Evolutionary conservation across 64 coral and sea anemone genomes (phyloP).

Genomic region (Actinia tenebrosa): DNA sequence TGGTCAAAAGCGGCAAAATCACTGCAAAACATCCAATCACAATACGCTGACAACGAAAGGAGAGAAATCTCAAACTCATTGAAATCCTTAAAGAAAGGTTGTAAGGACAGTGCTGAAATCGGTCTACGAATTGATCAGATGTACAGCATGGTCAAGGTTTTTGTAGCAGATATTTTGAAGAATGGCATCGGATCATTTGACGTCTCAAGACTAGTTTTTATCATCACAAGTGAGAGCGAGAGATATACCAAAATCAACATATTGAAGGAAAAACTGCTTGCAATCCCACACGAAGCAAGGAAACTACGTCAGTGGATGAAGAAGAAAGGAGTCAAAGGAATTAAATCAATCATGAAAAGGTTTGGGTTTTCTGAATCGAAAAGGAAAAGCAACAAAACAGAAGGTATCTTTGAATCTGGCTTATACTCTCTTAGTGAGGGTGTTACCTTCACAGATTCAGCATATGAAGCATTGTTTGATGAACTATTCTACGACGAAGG

Average conservation of each 20-base stretch:
- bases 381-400: constrained; percentile 25
- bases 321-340: background rate
- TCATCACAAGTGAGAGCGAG: constrained; percentile 51
- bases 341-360: constrained; percentile 34
- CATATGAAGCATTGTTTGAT: constrained; percentile 52
- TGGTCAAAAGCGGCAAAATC: constrained; percentile 50
- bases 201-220: constrained; percentile 32
- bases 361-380: constrained; percentile 56
- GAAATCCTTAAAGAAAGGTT: constrained; percentile 28
- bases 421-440: constrained; percentile 34
- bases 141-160: constrained; percentile 54
- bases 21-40: constrained; percentile 37
- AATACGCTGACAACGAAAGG: background rate
- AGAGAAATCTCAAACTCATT: background rate
- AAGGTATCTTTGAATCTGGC: constrained; percentile 52
- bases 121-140: constrained; percentile 24
- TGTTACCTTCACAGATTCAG: constrained; percentile 45
- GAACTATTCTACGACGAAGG: constrained; percentile 41
- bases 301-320: constrained; percentile 34
- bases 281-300: constrained; percentile 30
- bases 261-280: constrained; percentile 28
- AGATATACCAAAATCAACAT: constrained; percentile 43
- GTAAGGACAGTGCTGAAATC: constrained; percentile 25
- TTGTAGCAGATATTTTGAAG: constrained; percentile 39
- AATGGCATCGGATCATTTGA: constrained; percentile 50